phyloP scores from a whole-genome alignment of 1,140 invertebrate genomes.

The honey bee (Apis mellifera) region Amel_HAv3.1 CM009931.2:2199501-2200000 shows the following conservation, averaged over 20 bases:
- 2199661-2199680: too few species aligned
- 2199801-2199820: background rate
- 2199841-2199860: too few species aligned
- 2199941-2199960: too few species aligned
- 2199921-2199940: too few species aligned
- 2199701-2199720: too few species aligned
- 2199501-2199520: constrained; percentile 29
- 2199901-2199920: too few species aligned
- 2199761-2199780: background rate
- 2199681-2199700: too few species aligned
- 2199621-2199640: background rate
- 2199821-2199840: background rate
- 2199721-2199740: background rate
- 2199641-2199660: background rate
- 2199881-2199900: background rate
- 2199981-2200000: too few species aligned
- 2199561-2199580: background rate
- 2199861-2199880: too few species aligned
- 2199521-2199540: constrained; percentile 41
- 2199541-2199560: constrained; percentile 1
- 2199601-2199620: background rate
- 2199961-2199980: too few species aligned
- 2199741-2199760: background rate
- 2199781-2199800: background rate
- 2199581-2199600: background rate